These are phyloP conservation scores for Ooceraea biroi DNA, from an alignment of 1,140 invertebrate genomes.

Conservation along the genomic window DNA sequence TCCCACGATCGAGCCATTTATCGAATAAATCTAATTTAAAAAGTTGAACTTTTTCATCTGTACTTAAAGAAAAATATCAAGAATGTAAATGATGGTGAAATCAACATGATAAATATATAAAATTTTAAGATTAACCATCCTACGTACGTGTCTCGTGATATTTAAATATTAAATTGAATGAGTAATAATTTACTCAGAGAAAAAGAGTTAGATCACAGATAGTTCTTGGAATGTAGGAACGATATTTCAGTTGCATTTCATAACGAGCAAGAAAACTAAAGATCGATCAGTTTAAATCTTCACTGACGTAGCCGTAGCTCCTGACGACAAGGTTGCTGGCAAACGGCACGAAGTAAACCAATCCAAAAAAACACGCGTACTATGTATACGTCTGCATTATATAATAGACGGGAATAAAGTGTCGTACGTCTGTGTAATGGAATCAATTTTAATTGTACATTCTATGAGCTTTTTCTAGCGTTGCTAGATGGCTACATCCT, in stretches of 20 bases:
- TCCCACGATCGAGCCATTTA: constrained; percentile 40
- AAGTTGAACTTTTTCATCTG: constrained; percentile 20
- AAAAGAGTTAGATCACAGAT: not conserved
- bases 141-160: not conserved
- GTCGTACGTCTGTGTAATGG: not conserved
- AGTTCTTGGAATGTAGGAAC: constrained; percentile 4
- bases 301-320: constrained; percentile 6
- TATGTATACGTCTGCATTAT: constrained; percentile 14
- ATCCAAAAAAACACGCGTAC: constrained; percentile 16
- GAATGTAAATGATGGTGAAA: not conserved
- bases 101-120: not conserved
- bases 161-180: not conserved
- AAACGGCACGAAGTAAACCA: constrained; percentile 48
- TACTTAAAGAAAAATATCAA: not conserved
- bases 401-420: constrained; percentile 56
- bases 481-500: not conserved
- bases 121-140: constrained; percentile 5
- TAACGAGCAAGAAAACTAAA: not conserved
- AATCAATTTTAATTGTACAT: constrained; percentile 19
- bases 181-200: not conserved
- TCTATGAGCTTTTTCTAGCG: not conserved
- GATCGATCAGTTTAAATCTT: constrained; percentile 51
- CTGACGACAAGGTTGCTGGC: constrained; percentile 56
- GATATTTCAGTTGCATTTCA: not conserved
- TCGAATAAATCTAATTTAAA: constrained; percentile 34